Conservation (phyloP, 2,888 invertebrate genomes). For the Achlya flavicornis region DNA sequence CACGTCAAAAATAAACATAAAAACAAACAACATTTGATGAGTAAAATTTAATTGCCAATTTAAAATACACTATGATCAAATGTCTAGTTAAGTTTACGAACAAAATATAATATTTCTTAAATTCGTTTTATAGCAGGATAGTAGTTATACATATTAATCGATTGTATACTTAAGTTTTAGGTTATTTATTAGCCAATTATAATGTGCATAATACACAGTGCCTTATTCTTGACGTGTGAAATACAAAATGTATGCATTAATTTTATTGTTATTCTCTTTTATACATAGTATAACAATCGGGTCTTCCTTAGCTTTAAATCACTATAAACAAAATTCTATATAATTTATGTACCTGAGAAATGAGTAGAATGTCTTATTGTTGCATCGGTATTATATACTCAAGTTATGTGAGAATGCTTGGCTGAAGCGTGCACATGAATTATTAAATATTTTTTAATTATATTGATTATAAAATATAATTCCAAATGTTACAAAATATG, state of each 20-base stretch:
- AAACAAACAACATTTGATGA: not conserved
- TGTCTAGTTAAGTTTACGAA: not conserved
- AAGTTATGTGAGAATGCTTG: constrained; percentile 62
- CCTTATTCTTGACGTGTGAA: constrained; percentile 21
- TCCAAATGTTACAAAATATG: constrained; percentile 45
- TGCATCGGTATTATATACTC: constrained; percentile 44
- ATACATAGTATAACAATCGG: not conserved
- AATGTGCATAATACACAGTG: constrained; percentile 27
- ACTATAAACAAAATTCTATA: not conserved
- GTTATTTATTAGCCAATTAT: constrained; percentile 23
- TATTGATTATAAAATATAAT: constrained; percentile 37
- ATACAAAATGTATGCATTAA: not conserved
- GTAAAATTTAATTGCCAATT: not conserved
- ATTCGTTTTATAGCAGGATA: not conserved
- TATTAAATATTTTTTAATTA: constrained; percentile 24
- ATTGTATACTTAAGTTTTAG: constrained; percentile 17
- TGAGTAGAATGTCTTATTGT: constrained; percentile 12
- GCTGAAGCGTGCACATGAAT: constrained; percentile 49
- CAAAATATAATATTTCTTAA: not conserved
- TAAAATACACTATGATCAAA: not conserved
- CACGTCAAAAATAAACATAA: not conserved
- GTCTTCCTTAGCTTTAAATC: constrained; percentile 1
- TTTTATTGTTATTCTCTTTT: not conserved
- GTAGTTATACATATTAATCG: not conserved
- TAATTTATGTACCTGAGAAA: not conserved